Base-by-base conservation (phyloP, 2,797 vertebrate genomes). In the Syndactyla subalaris region DNA sequence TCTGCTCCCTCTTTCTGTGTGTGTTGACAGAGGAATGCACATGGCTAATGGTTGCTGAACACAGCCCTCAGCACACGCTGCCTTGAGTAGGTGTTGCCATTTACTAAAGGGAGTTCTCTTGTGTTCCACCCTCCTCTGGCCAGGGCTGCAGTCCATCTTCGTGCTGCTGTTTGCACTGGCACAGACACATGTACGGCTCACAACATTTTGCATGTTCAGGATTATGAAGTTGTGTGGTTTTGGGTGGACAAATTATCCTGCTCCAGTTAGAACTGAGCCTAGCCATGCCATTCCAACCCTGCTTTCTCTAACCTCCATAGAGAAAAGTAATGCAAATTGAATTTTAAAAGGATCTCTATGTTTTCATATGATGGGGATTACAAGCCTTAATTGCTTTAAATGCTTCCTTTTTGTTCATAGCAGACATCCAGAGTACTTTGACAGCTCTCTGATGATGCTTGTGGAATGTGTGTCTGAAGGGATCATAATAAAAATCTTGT, bases 341-440 rank as follows among this genome's bases (percentile, higher is more conserved):
- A 78, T 86, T 88, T 58, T 46, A 68, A 77, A 78, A 90, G 39
- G 51, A 38, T 58, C 29, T 75, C 72, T 54, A 0, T 81, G 52
- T 52, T 92, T 90, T 93, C 39, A 26, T 83, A 29, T 58, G 51
- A 38, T 81, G 62, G 0, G 17, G 89, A 80, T 79, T 78, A 58
- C 51, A 92, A 86, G 73, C n/a, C n/a, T 81, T 63, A 74, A 78
- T 57, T 89, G 32, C 45, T 88, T 77, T 87, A 88, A 85, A 74
- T 75, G 39, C 48, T 79, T 87, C 34, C 7, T 29, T 90, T 96
- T 82, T 85, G 54, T 68, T 92, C 76, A 52, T 12, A 92, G 52
- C 66, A 92, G 86, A 39, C 61, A 49, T 34, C 1, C 12, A 75
- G 63, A 45, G 16, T 34, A 27, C 65, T 92, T 73, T 88, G 68